Conservation (phyloP, 2,113 vertebrate species). For the Actenoides lindsayi region DNA sequence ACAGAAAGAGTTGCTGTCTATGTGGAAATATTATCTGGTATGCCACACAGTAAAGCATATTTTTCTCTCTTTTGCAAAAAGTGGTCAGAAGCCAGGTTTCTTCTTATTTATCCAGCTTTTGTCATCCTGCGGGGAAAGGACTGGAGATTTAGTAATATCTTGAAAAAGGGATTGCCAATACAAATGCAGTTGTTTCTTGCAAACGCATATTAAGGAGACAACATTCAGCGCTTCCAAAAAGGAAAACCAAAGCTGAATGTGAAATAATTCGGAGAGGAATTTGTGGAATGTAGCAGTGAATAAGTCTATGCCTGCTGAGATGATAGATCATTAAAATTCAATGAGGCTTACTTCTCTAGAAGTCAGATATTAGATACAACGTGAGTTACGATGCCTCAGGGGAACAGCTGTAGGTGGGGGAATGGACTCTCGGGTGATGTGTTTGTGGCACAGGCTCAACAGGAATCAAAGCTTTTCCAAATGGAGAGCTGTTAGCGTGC, state of each 20-base stretch:
- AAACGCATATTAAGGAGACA: background rate
- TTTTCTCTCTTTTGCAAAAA: slow-evolving; percentile 48
- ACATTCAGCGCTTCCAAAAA: background rate
- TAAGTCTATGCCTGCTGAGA: background rate
- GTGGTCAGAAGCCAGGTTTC: slow-evolving; percentile 22
- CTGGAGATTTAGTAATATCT: slow-evolving; percentile 34
- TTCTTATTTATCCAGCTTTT: slow-evolving; percentile 28
- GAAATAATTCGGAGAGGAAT: background rate
- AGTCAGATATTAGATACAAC: background rate
- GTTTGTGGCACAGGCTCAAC: background rate
- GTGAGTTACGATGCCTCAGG: background rate
- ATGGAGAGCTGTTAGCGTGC: background rate
- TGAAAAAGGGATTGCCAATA: background rate
- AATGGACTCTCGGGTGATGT: slow-evolving; percentile 20
- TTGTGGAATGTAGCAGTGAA: background rate
- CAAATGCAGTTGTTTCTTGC: slow-evolving; percentile 28
- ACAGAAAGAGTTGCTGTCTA: background rate
- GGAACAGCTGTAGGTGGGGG: background rate
- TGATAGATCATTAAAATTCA: slow-evolving; percentile 10
- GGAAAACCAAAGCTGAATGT: slow-evolving; percentile 2
- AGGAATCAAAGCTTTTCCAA: background rate
- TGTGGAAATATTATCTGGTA: slow-evolving; percentile 40
- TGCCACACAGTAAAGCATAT: slow-evolving; percentile 43
- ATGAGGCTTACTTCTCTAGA: background rate
- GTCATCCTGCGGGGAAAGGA: slow-evolving; percentile 8